These are phyloP conservation scores for Pegoplata infirma DNA, from an alignment of 2,888 invertebrate species.

Conservation along the genomic window DNA sequence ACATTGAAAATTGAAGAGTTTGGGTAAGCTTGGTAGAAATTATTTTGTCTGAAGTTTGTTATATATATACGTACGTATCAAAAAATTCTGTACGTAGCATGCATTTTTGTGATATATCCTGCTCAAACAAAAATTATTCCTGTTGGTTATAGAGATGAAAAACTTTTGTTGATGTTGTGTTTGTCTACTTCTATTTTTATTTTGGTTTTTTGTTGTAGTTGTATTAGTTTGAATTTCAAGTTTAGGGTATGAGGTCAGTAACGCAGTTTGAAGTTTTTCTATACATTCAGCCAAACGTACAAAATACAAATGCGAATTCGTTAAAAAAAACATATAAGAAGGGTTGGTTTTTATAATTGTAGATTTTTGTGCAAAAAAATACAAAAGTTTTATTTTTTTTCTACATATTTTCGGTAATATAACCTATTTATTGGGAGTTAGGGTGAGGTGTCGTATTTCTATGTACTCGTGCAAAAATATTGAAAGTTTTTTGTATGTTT, in stretches of 20 bases:
- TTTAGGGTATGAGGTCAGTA: constrained; percentile 64
- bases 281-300: constrained; percentile 20
- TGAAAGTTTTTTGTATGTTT: too few relatives aligned
- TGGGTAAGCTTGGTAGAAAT: background rate
- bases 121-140: constrained; percentile 24
- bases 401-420: constrained; percentile 22
- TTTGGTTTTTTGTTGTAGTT: background rate
- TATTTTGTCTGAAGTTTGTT: background rate
- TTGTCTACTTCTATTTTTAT: constrained; percentile 28
- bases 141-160: constrained; percentile 42
- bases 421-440: constrained; percentile 56
- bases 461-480: background rate
- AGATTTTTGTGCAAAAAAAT: constrained; percentile 20
- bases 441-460: constrained; percentile 24
- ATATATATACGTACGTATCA: too few relatives aligned
- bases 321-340: constrained; percentile 25
- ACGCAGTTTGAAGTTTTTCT: constrained; percentile 60
- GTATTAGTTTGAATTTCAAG: constrained; percentile 58
- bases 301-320: background rate
- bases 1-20: background rate
- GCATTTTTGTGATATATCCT: constrained; percentile 30
- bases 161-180: background rate
- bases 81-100: too few relatives aligned
- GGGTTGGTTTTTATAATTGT: constrained; percentile 50
- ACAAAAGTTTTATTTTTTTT: constrained; percentile 8